phyloP scores from a whole-genome alignment of 2,797 vertebrate species.

The Sternarchorhynchus goeldii region DNA sequence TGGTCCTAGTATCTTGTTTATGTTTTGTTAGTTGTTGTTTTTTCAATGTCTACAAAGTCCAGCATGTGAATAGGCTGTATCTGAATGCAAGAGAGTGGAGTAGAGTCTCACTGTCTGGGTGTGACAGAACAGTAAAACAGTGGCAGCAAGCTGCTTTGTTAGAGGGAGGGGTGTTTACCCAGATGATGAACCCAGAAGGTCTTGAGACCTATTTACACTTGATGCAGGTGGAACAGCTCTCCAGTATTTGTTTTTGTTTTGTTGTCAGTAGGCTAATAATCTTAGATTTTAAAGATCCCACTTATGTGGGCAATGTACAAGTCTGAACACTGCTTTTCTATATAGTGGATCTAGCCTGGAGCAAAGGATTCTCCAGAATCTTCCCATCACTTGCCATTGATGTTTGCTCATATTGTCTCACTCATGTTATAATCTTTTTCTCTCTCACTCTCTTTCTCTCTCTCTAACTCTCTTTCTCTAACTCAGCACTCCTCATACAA shows the following conservation, averaged over 20 bases:
- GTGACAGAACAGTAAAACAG: neutral
- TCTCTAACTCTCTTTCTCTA: slow-evolving; percentile 18
- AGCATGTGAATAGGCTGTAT: neutral
- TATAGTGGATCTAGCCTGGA: no score
- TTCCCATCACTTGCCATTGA: no score
- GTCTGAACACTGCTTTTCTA: no score
- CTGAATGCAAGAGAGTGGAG: neutral
- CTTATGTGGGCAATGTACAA: no score
- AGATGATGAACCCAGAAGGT: neutral
- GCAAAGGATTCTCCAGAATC: no score
- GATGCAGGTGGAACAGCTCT: no score
- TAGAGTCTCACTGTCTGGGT: neutral
- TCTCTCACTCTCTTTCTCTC: slow-evolving; percentile 7
- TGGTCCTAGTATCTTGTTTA: neutral
- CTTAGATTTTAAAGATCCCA: no score
- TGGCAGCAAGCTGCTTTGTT: neutral
- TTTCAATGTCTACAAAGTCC: neutral
- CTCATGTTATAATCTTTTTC: neutral
- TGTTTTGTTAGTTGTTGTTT: neutral
- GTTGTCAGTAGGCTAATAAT: no score
- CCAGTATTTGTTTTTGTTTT: no score
- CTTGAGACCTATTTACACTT: no score
- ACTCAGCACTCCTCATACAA: neutral
- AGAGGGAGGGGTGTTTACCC: neutral
- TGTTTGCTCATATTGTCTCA: no score